These are phyloP conservation scores for Latrodectus elegans DNA, from an alignment of 2,888 invertebrate genomes.

Conservation along the genomic window DNA sequence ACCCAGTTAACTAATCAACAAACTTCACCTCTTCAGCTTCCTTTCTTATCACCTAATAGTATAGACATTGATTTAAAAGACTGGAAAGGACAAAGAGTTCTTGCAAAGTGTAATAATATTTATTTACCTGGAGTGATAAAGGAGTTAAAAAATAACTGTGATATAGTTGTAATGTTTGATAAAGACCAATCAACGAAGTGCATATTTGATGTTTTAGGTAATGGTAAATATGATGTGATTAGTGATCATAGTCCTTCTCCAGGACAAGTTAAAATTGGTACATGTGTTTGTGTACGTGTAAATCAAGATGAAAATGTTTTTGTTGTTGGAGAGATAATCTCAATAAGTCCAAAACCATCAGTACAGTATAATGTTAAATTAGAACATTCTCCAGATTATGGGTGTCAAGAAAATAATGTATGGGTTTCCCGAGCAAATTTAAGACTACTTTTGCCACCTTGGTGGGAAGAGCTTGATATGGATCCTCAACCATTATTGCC, in stretches of 20 bases:
- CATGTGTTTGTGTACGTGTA: constrained; percentile 83
- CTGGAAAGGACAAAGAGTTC: constrained; percentile 93
- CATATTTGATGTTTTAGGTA: constrained; percentile 62
- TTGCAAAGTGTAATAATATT: constrained; percentile 88
- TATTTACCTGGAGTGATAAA: constrained; percentile 93
- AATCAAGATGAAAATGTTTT: constrained; percentile 82
- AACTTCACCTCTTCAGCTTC: constrained; percentile 45
- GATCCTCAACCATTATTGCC: constrained; percentile 79
- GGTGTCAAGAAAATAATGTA: constrained; percentile 69
- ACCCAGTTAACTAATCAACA: constrained; percentile 33
- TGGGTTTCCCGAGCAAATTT: constrained; percentile 92
- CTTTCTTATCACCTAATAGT: constrained; percentile 53
- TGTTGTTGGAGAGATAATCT: constrained; percentile 87
- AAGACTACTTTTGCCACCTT: constrained; percentile 92
- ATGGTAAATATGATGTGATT: constrained; percentile 68
- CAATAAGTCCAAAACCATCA: constrained; percentile 80
- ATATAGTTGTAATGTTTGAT: constrained; percentile 68
- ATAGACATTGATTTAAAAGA: constrained; percentile 86
- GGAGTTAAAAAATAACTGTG: constrained; percentile 71
- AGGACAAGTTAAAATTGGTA: constrained; percentile 84
- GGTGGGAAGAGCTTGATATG: constrained; percentile 93
- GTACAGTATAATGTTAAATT: constrained; percentile 83
- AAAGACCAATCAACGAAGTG: constrained; percentile 58
- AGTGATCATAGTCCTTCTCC: constrained; percentile 89
- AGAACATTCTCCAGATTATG: constrained; percentile 54